Base-by-base conservation (phyloP, 2,113 vertebrate species). In the Amphilophus citrinellus region DNA sequence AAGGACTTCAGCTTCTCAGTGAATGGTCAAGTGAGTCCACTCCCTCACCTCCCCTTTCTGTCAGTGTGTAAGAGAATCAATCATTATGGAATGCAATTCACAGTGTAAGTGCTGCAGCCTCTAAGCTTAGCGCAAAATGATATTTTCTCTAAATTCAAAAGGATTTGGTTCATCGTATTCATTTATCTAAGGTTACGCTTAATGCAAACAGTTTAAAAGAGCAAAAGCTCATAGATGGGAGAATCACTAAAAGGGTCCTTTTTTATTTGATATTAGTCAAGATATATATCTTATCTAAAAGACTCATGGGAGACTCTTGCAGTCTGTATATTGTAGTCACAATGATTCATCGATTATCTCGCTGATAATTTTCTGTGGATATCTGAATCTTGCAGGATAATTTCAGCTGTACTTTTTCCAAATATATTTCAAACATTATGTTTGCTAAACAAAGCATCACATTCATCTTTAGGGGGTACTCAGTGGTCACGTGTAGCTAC, bases 271-370 rank as follows among this genome's bases (percentile, higher is more conserved):
- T 81, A 77, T 87, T 81, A 82, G 17, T 58, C 1, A 5, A 65
- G 84, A 90, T 92, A 77, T 1, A 42, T 22, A 77, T 90, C 85
- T 91, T 88, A 89, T 91, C 89, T 88, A 7, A 73, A 58, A 85
- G 79, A 79, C 62, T 80, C n/a, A 87, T 58, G 8, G 62, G 58
- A 63, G 57, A 57, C 50, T 82, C 88, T 85, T 76, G 60, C 44
- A 11, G n/a, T 89, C 57, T 5, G 24, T 27, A 66, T 17, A 22
- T 60, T 84, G 56, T 39, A 85, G 76, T 83, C 71, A 75, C 76
- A 68, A 7, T 84, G 76, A 42, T n/a, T 77, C 71, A 44, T 22
- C 8, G 42, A 61, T 83, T 87, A 86, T 89, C 65, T 62, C 18
- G 7, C 18, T 61, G 85, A 90, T 86, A 76, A 75, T 61, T 50